Evolutionary conservation across 2,888 invertebrate species (phyloP).

Genomic region (Invenusta paracnida): DNA sequence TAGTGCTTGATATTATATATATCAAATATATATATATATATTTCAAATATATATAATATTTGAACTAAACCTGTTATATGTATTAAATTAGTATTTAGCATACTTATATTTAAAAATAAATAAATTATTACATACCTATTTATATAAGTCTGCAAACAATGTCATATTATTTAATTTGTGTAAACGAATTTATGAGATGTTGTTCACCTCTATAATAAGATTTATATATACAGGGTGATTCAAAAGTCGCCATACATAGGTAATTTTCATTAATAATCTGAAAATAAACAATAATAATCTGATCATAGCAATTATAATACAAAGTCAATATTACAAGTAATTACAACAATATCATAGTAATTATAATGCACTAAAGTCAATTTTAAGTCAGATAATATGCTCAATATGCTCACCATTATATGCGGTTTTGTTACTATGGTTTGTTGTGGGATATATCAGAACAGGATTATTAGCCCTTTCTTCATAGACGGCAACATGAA

Average conservation of each 20-base stretch:
- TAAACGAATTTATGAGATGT: no score
- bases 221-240: not conserved
- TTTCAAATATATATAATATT: not conserved
- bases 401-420: constrained; percentile 13
- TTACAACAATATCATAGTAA: not conserved
- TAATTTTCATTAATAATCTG: not conserved
- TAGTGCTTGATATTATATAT: not conserved
- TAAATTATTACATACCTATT: not conserved
- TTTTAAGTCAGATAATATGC: constrained; percentile 16
- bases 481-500: constrained; percentile 30
- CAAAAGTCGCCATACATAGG: not conserved
- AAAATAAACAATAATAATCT: not conserved
- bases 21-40: not conserved
- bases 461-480: constrained; percentile 20
- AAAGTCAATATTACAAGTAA: constrained; percentile 19
- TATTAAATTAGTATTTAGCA: not conserved
- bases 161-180: no score
- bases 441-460: constrained; percentile 30
- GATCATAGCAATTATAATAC: constrained; percentile 3
- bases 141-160: not conserved
- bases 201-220: no score
- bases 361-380: constrained; percentile 12
- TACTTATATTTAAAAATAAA: not conserved
- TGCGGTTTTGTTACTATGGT: constrained; percentile 24
- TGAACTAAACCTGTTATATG: not conserved